Evolutionary conservation across 2,888 invertebrate genomes (phyloP).

Genomic region (Callyntrura sp.): DNA sequence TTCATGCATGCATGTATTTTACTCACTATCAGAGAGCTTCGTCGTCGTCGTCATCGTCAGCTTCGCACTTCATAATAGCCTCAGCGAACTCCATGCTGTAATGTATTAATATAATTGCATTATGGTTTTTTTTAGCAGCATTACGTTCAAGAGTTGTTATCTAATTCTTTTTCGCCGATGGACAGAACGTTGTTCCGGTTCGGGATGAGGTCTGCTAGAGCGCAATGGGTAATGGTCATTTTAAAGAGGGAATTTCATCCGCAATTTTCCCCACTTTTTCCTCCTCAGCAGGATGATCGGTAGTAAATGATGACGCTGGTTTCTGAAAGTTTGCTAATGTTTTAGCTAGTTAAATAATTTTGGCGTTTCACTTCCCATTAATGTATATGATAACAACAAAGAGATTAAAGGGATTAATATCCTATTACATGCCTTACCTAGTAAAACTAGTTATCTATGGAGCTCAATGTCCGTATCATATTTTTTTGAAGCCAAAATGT

Average conservation of each 20-base stretch:
- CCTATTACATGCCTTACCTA: neutral
- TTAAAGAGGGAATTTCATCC: constrained; percentile 11
- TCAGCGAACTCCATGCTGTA: constrained; percentile 36
- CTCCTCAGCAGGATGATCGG: constrained; percentile 3
- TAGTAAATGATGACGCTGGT: constrained; percentile 20
- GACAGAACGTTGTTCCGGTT: constrained; percentile 65
- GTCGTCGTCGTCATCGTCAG: constrained; percentile 36
- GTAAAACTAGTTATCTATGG: neutral
- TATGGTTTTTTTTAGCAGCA: constrained; percentile 42
- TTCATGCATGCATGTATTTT: constrained; percentile 55
- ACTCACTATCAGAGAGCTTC: constrained; percentile 3
- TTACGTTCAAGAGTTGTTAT: constrained; percentile 55
- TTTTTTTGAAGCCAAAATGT: neutral
- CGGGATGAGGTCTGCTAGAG: neutral
- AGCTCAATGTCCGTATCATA: neutral
- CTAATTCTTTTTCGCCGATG: constrained; percentile 22
- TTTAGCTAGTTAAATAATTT: constrained; percentile 8
- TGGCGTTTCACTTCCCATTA: constrained; percentile 12
- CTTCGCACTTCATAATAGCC: constrained; percentile 70
- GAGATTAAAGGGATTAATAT: constrained; percentile 16
- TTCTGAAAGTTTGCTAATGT: constrained; percentile 23
- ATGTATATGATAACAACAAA: neutral
- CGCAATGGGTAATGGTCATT: constrained; percentile 5
- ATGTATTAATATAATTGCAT: constrained; percentile 69
- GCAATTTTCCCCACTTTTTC: constrained; percentile 18